Percentiles rank a stretch among this genome's conserved stretches.
Conservation (phyloP, 2,797 vertebrate species). For the Centropyge bicolor region DNA sequence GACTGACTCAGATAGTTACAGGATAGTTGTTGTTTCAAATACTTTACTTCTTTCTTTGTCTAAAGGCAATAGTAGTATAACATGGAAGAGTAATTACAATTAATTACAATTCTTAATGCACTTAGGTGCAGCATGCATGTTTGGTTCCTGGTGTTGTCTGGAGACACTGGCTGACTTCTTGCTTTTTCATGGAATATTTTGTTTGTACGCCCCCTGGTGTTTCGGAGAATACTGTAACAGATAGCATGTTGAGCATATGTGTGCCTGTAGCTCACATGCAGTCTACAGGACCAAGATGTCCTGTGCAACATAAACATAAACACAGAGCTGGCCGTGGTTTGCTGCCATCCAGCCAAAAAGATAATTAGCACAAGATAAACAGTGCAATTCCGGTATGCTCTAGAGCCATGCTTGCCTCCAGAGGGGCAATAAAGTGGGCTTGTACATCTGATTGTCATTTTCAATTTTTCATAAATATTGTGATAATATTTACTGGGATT, state of each 20-base stretch:
- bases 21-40: no score
- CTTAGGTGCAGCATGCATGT: neutral
- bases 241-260: neutral
- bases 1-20: no score
- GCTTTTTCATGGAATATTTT: neutral
- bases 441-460: neutral
- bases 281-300: neutral
- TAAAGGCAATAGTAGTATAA: no score
- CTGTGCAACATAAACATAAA: neutral
- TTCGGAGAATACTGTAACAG: neutral
- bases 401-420: neutral
- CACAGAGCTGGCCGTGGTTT: neutral
- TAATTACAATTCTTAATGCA: no score
- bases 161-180: neutral
- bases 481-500: conserved; percentile 3
- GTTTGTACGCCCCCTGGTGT: neutral
- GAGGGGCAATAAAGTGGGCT: neutral
- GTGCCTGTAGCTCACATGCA: neutral
- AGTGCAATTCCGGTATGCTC: neutral
- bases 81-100: no score
- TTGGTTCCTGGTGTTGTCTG: no score
- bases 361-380: neutral
- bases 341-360: neutral
- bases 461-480: conserved; percentile 1
- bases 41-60: no score